Base-by-base conservation (phyloP, 2,888 invertebrate species). In the Xanthia togata region DNA sequence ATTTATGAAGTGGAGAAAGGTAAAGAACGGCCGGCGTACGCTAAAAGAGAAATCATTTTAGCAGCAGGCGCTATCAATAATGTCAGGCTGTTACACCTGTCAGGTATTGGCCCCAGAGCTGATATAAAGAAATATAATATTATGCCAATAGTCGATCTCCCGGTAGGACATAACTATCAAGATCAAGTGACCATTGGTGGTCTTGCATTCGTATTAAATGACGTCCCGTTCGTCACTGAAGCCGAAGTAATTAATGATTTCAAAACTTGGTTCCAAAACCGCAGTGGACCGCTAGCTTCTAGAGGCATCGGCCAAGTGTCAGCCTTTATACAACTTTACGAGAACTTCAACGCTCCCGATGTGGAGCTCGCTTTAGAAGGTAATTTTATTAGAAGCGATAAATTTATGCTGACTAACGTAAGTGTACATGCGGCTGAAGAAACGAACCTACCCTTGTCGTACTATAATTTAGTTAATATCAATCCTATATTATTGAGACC, bases 141-240 rank as follows among this genome's bases (percentile, higher is more conserved):
- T 44, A 93, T 94, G 20, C 82, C 90, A 1, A 74, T 95, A 20
- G 80, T 93, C 1, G 92, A 96, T 73, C 90, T 96, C 26, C 96
- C 96, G 4, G 96, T 96, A 4, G 96, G 96, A 4, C 81, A 90
- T 12, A 94, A 95, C 83, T 96, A 96, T 88, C 96, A 95, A 91
- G 96, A 96, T 85, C 96, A 96, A 88, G 96, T 96, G 0, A 93
- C 95, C 2, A 94, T 94, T 41, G 96, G 96, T 23, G 96, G 96
- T 35, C 89, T 96, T 72, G 93, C 96, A 1, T 96, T 96, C 82
- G 87, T 91, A 23, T 79, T 96, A 8, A 93, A 89, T 69, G 96
- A 96, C 63, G 93, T 95, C 8, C 85, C 93, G 2, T 89, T 92
- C 31, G 92, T 96, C 1, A 91, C 90, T 67, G 96, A 96, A 86